Base-by-base conservation (phyloP, 2,113 vertebrate genomes). In the Eretmochelys imbricata region DNA sequence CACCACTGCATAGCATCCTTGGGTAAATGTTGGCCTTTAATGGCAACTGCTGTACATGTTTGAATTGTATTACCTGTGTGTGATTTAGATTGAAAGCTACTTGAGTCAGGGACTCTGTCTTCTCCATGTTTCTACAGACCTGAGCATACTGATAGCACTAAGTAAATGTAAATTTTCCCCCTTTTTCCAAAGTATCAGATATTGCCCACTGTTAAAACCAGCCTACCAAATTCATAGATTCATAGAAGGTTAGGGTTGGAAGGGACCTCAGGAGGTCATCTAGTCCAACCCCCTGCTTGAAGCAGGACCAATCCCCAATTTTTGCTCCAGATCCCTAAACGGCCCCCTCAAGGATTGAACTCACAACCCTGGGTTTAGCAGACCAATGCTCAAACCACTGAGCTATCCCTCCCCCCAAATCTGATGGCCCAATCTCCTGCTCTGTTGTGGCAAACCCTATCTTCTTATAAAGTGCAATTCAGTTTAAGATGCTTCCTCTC, bases 31-130 rank as follows among this genome's bases (percentile, higher is more conserved):
- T 85, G 84, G 13, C 42, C 48, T 38, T 62, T 88, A 69, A 76
- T 46, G 38, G 38, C 31, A 85, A 1, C 48, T 0, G 0, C 0
- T 0, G 1, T 0, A 0, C 6, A 3, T 49, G 3, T 4, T 51
- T 80, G 54, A 82, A 84, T 62, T 84, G 72, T 82, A 88, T 80
- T 4, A 0, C 29, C 81, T 69, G 16, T 22, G 5, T 79, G 2
- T 1, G 51, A 1, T 53, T 83, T 87, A 86, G 42, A 54, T 48
- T 91, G 78, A 82, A 91, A 75, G 46, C n/a, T 85, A 50, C 80
- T 16, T 6, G 9, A 13, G 42, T 20, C 2, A 10, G 9, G 38
- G 79, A 83, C 84, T 29, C 53, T 0, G 0, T n/a, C 9, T 20
- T 42, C 72, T 38, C 53, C 49, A 3, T 9, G 65, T 31, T 85